Base-by-base conservation (phyloP, 35 echinoderm and acorn worm species). In the Heliocidaris erythrogramma region DNA sequence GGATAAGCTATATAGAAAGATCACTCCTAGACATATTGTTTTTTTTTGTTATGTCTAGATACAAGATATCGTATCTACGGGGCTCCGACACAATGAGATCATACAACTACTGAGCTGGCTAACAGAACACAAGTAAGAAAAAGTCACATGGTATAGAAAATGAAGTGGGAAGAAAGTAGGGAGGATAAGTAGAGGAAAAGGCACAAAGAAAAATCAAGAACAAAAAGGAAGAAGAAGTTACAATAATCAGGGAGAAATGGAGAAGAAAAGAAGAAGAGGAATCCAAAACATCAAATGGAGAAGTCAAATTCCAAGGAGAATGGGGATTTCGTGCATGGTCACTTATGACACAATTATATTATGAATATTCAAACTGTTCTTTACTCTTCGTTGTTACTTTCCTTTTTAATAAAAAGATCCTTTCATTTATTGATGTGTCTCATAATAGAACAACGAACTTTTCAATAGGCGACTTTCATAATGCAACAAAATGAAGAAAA, bases 101-200 rank as follows among this genome's bases (percentile, higher is more conserved):
- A 92, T 92, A 29, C 91, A 92, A 48, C 91, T 92, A 49, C n/a
- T 92, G 49, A 59, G 47, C 50, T 92, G 91, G 91, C n/a, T 92
- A 29, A 92, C 91, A n/a, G 91, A 92, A 59, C 91, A 92, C 91
- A 92, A 92, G 91, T 92, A 92, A 92, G 91, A n/a, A 78, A 21
- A 24, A 56, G 9, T 56, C 52, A 56, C 14, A 56, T 7, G 52
- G 52, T 2, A 14, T 56, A 56, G 52, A 56, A 56, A 14, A 2
- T 13, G 52, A 56, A 56, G 52, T 56, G 14, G 9, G 10, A 56
- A 14, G 14, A 56, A 14, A 56, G 10, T 10, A 56, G 14, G 9
- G 9, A 56, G 52, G 14, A 56, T 10, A 11, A 56, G 5, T 2
- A 56, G 52, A 56, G 13, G 12, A 60, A 60, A 60, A 60, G 18